Base-by-base conservation (phyloP, 1,140 invertebrate species). In the Teleogryllus occipitalis region DNA sequence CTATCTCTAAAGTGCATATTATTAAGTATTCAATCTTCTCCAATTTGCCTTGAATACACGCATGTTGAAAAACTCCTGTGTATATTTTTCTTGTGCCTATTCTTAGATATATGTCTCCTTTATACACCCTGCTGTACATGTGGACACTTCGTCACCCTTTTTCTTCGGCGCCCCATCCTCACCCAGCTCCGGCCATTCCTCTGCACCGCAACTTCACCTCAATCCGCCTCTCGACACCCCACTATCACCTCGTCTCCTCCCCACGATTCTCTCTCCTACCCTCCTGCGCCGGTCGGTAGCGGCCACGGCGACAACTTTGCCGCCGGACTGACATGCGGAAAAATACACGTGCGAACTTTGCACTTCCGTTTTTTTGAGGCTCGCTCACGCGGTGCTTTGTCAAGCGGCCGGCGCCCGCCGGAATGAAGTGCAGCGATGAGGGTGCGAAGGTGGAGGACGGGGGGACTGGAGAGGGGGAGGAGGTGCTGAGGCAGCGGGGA, bases 331-430 rank as follows among this genome's bases (percentile, higher is more conserved):
- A 65, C 54, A 65, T 18, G 54, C 54, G 54, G 54, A 65, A 65
- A 65, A 65, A 65, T 65, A 65, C 54, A 65, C 54, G 54, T 65
- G 54, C 54, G 18, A 65, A 65, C 54, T 65, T 65, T 65, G 54
- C 54, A 65, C 54, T 65, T 65, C 54, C 54, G 10, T 65, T 65
- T 65, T 54, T 65, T 65, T 65, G 54, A 18, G 54, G 54, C 54
- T 65, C 54, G 54, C 54, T 10, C 54, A 14, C 54, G 54, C 54
- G 18, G 10, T 65, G 18, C 54, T 65, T 65, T 65, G 10, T 65
- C 54, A 65, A 65, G 7, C 54, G 49, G 49, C 49, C 15, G 49
- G 8, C 8, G 49, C 8, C 8, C 49, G 49, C 8, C 8, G 54
- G 54, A 65, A 65, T 65, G 54, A 18, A 14, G 10, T 10, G 54